Evolutionary conservation across 2,888 invertebrate genomes (phyloP), one percentile per base, ranked within the genome.

Genomic region (Notodromas monacha): DNA sequence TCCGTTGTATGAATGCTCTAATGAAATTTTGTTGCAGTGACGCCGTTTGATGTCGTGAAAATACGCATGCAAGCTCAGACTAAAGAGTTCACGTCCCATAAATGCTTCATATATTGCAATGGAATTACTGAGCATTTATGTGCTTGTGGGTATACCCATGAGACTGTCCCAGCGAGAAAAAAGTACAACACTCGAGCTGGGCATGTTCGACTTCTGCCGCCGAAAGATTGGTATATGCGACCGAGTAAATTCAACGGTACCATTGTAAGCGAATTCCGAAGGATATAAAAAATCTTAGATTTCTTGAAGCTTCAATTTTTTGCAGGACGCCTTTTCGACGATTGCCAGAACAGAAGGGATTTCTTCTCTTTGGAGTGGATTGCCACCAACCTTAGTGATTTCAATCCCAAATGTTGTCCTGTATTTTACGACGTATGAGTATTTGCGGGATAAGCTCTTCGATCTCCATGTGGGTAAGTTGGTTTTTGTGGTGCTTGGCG

Each of bases 1-100:
- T 14, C 28, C 6, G 12, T 12, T 11, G 13, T 21, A 14, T 1
- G 13, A 29, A 31, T 12, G 10, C 27, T 6, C 13, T 14, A 8
- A 12, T 3, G 21, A 3, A 12, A 32, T 34, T 4, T 35, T 29
- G n/a, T n/a, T n/a, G n/a, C 49, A 84, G 86, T 92, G 55, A 99
- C 96, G 1, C 96, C 96, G 0, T 54, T 99, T 39, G 96, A 99
- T 56, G 96, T 96, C n/a, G 74, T 99, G 1, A 99, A 99, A 58
- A 84, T 89, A 36, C 62, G 96, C 30, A 56, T 99, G 26, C 96
- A 96, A 54, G 67, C 77, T 3, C 92, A 96, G 49, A 72, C 76
- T 43, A 77, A 76, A 41, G 65, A 68, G 1, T 47, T 69, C 39
- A 51, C 66, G 4, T 66, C 67, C 5, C 70, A 74, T 39, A 72